phyloP scores from a whole-genome alignment of 2,113 vertebrate species.

The Arvicanthis niloticus region DNA sequence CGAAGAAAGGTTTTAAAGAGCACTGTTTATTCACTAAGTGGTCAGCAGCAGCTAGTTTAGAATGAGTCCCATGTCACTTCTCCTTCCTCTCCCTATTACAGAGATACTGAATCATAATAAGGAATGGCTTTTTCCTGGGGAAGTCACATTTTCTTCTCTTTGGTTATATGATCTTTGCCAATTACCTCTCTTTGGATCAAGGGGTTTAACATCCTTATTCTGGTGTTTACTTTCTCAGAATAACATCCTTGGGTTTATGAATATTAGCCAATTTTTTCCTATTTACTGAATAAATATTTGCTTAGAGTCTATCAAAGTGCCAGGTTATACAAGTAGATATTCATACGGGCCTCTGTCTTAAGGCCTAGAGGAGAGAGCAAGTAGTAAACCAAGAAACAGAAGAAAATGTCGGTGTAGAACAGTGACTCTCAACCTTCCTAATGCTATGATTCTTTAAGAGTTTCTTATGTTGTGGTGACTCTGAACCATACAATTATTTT shows the following conservation, averaged over 20 bases:
- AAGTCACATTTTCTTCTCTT: slow-evolving; percentile 45
- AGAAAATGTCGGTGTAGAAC: neutral
- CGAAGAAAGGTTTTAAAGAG: neutral
- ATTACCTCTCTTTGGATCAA: slow-evolving; percentile 39
- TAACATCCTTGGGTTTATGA: slow-evolving; percentile 1
- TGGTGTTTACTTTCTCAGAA: slow-evolving; percentile 17
- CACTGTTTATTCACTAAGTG: neutral
- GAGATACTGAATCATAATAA: neutral
- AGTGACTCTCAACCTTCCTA: neutral
- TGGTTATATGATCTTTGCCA: slow-evolving; percentile 51
- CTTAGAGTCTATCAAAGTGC: neutral
- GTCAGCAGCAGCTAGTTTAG: slow-evolving; percentile 6
- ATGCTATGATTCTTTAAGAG: neutral
- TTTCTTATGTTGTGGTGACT: neutral
- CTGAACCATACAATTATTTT: neutral
- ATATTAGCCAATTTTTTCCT: neutral
- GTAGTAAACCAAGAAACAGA: neutral
- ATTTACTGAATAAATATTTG: slow-evolving; percentile 55
- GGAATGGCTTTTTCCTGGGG: slow-evolving; percentile 45
- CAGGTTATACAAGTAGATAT: neutral
- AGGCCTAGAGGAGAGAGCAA: neutral
- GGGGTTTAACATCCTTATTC: slow-evolving; percentile 39
- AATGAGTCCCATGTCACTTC: slow-evolving; percentile 5
- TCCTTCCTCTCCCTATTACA: neutral
- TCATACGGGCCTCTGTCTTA: neutral